Conservation (phyloP, 92 coral and sea anemone species). For the Bergia sp. region DNA sequence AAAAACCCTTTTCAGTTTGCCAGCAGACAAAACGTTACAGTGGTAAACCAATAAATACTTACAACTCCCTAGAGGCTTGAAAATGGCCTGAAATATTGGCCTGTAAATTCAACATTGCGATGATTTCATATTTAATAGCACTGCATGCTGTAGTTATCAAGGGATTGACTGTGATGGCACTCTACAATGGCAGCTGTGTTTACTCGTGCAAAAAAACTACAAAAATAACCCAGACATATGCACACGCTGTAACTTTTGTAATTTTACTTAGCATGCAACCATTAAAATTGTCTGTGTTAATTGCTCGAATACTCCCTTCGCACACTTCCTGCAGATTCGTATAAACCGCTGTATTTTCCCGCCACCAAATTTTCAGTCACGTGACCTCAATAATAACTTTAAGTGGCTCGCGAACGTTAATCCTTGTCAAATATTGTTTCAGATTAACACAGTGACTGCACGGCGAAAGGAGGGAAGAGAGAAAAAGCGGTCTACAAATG, state of each 20-base stretch:
- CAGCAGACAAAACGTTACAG: background rate
- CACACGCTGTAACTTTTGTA: background rate
- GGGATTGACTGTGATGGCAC: background rate
- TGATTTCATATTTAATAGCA: no score
- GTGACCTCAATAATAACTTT: background rate
- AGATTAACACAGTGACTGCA: background rate
- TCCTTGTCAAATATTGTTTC: background rate
- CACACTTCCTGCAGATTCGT: background rate
- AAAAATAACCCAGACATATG: background rate
- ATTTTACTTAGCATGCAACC: background rate
- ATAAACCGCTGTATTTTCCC: conserved; percentile 1
- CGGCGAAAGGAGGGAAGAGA: background rate
- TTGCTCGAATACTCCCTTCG: background rate
- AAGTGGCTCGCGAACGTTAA: conserved; percentile 10
- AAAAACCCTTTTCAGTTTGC: background rate
- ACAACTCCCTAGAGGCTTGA: background rate
- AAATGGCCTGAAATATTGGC: background rate
- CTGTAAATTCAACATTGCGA: background rate
- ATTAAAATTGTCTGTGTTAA: background rate
- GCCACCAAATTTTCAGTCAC: conserved; percentile 28
- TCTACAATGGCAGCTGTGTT: conserved; percentile 16
- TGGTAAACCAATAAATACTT: background rate
- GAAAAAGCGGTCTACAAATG: background rate
- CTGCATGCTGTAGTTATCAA: background rate
- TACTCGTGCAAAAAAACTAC: conserved; percentile 11